phyloP scores from a whole-genome alignment of 2,113 vertebrate species.

The Hyperopisus bebe region DNA sequence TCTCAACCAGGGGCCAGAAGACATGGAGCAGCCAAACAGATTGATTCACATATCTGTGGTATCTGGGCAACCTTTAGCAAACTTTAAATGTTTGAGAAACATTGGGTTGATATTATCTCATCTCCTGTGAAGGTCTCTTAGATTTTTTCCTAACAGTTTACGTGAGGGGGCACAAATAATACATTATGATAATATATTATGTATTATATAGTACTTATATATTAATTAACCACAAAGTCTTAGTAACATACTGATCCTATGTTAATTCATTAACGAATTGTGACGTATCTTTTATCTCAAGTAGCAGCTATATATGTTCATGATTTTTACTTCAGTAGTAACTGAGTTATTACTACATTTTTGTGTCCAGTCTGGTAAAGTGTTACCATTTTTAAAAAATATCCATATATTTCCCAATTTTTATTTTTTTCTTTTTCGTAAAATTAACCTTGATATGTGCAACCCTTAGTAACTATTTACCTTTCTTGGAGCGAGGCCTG shows the following conservation, averaged over 20 bases:
- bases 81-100: neutral
- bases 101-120: neutral
- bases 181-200: too few species aligned
- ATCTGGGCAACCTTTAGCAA: neutral
- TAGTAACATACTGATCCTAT: neutral
- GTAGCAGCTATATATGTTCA: neutral
- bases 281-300: neutral
- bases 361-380: neutral
- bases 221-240: neutral
- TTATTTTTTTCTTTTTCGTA: too few species aligned
- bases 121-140: neutral
- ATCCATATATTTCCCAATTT: neutral
- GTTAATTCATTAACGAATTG: neutral
- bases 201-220: neutral
- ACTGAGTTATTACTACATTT: neutral
- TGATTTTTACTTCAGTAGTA: neutral
- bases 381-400: neutral
- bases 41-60: neutral
- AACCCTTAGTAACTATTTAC: neutral
- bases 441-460: slow-evolving; percentile 4
- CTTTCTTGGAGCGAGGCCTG: neutral
- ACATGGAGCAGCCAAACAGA: neutral
- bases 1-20: neutral
- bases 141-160: neutral
- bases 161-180: neutral